Evolutionary conservation across 2,113 vertebrate genomes (phyloP).

Genomic region (Neoarius graeffei): DNA sequence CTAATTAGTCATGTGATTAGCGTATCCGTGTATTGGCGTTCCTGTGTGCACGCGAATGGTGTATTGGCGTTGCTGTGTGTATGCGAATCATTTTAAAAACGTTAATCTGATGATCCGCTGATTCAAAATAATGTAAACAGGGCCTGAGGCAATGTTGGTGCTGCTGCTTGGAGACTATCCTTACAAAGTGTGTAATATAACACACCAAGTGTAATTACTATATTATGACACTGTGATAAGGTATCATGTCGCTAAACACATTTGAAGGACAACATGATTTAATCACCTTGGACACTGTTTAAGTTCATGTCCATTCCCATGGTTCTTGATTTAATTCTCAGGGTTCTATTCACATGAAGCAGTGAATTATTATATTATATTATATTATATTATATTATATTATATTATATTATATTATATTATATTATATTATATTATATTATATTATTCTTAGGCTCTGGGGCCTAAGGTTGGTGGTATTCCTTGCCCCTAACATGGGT

Average conservation of each 20-base stretch:
- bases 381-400: too few relatives aligned
- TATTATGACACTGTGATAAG: neutral
- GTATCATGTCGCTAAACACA: neutral
- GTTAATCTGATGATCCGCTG: too few relatives aligned
- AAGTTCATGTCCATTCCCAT: neutral
- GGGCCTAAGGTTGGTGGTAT: neutral
- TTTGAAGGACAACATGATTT: neutral
- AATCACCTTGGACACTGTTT: neutral
- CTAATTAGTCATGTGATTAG: too few relatives aligned
- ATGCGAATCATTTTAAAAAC: too few relatives aligned
- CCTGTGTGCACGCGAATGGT: too few relatives aligned
- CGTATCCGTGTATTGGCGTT: too few relatives aligned
- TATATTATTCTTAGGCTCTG: too few relatives aligned
- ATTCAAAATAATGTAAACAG: too few relatives aligned
- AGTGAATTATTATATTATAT: neutral
- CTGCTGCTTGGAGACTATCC: neutral
- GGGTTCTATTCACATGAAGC: neutral
- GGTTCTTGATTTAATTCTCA: neutral
- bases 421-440: too few relatives aligned
- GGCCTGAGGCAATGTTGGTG: neutral
- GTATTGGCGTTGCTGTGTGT: too few relatives aligned
- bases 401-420: too few relatives aligned
- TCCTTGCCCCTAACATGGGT: neutral
- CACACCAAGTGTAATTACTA: conserved; percentile 17
- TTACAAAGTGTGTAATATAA: neutral